Evolutionary conservation across 2,797 vertebrate species (phyloP).

Genomic region (Linurgus olivaceus): DNA sequence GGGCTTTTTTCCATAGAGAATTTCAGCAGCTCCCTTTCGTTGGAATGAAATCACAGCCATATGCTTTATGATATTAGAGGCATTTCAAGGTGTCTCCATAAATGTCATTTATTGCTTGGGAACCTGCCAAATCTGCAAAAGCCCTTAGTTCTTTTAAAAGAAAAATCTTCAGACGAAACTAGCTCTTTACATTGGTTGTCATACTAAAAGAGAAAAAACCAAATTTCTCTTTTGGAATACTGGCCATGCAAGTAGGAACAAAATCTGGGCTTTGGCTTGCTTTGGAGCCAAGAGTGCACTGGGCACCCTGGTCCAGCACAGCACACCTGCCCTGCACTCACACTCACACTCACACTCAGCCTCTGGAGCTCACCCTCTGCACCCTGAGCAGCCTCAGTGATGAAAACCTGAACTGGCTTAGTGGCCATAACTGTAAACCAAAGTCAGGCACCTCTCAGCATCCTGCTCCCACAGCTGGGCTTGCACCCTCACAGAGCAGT

Average conservation of each 20-base stretch:
- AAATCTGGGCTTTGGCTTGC: neutral
- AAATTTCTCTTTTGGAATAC: neutral
- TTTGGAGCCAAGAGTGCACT: neutral
- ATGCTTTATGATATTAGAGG: conserved; percentile 44
- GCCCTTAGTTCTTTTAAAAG: neutral
- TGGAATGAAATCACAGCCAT: conserved; percentile 25
- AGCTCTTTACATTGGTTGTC: neutral
- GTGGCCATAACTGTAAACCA: neutral
- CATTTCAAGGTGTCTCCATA: conserved; percentile 25
- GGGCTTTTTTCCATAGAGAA: neutral
- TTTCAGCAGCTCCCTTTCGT: neutral
- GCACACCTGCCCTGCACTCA: neutral
- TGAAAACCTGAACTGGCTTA: neutral
- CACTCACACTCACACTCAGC: neutral
- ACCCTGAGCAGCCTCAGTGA: neutral
- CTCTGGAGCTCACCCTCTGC: neutral
- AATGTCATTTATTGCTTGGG: conserved; percentile 41
- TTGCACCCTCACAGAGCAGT: neutral
- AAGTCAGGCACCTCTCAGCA: fast-evolving
- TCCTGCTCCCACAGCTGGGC: neutral
- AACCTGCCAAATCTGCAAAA: conserved; percentile 22
- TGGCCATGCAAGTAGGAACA: neutral
- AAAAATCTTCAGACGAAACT: neutral
- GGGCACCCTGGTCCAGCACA: neutral
- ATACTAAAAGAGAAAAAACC: neutral